phyloP scores from a whole-genome alignment of 2,797 vertebrate species.

The Cynodonichthys magdalenae region DNA sequence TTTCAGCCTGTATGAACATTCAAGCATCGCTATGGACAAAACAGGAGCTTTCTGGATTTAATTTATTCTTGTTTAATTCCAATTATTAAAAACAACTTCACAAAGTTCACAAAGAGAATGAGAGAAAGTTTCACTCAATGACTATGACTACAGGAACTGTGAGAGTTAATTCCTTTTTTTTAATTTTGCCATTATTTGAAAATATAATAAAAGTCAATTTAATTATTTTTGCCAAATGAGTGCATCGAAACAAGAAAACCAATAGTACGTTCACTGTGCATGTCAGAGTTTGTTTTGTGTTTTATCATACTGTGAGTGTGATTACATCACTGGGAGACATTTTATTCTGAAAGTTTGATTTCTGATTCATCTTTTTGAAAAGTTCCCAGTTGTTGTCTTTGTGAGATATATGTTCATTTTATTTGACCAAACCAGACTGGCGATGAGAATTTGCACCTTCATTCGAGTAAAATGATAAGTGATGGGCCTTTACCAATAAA shows the following conservation, averaged over 20 bases:
- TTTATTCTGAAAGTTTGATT: background rate
- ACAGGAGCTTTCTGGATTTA: slow-evolving; percentile 7
- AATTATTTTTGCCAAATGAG: background rate
- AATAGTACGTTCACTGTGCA: no score
- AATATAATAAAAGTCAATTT: background rate
- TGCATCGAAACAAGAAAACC: background rate
- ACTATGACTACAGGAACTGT: slow-evolving; percentile 26
- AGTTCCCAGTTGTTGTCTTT: background rate
- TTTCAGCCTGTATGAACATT: background rate
- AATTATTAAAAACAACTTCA: background rate
- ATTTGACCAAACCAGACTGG: background rate
- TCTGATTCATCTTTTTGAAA: background rate
- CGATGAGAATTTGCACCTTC: background rate
- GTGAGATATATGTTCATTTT: background rate
- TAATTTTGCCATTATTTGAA: background rate
- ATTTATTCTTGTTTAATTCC: slow-evolving; percentile 4
- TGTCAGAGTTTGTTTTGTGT: background rate
- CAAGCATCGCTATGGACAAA: slow-evolving; percentile 12
- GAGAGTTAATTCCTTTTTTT: background rate
- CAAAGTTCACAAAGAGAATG: background rate
- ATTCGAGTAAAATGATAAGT: background rate
- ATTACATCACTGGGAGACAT: background rate
- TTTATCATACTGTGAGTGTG: background rate
- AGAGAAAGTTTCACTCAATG: slow-evolving; percentile 16
- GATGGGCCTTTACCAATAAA: no score